Conservation (phyloP, 2,113 vertebrate genomes). For the Cryptomyrus ogoouensis region DNA sequence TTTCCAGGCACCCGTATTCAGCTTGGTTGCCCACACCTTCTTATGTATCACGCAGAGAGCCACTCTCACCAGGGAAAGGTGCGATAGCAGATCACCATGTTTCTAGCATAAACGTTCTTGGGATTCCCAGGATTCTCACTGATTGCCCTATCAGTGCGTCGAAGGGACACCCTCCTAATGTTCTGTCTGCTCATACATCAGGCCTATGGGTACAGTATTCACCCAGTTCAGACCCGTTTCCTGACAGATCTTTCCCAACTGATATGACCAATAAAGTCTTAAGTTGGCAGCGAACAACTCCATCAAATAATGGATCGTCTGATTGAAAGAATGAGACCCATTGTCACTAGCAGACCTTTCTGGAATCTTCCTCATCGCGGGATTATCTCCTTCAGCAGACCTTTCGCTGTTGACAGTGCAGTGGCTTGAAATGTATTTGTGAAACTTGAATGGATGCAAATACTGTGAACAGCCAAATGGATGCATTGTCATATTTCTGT, state of each 20-base stretch:
- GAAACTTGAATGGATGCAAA: background rate
- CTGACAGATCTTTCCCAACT: background rate
- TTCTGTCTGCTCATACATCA: background rate
- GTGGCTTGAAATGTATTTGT: background rate
- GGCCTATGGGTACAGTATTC: background rate
- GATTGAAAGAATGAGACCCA: no score
- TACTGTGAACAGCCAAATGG: background rate
- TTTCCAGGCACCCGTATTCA: background rate
- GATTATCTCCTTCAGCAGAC: background rate
- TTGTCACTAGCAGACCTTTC: background rate
- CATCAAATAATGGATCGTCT: background rate
- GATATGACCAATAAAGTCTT: background rate
- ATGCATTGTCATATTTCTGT: background rate
- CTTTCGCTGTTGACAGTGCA: background rate
- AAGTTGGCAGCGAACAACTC: background rate
- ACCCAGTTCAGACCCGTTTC: background rate
- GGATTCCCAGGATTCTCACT: background rate
- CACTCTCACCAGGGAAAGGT: background rate
- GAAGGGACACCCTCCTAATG: background rate
- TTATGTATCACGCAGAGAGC: background rate
- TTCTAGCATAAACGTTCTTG: background rate
- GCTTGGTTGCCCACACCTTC: background rate
- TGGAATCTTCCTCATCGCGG: background rate
- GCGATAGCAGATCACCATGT: background rate
- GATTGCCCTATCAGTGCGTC: background rate